These are phyloP conservation scores for Caenorhabditis japonica DNA, from an alignment of 2,888 invertebrate species.

Conservation along the genomic window DNA sequence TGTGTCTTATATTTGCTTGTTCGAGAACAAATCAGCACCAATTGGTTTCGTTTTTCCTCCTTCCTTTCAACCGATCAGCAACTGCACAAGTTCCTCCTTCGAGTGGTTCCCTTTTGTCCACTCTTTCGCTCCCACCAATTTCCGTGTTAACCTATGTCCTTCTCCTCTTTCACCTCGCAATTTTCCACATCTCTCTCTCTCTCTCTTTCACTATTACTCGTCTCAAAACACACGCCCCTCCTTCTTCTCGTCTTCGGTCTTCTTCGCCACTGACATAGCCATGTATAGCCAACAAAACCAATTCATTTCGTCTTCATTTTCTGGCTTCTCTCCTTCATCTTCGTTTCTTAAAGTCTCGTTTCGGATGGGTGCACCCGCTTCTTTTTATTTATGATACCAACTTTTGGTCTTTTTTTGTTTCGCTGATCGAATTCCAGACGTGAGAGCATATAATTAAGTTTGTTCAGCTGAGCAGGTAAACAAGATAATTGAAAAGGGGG, in stretches of 20 bases:
- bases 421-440: too few species aligned
- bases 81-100: constrained; percentile 8
- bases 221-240: too few species aligned
- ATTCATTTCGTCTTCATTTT: constrained; percentile 17
- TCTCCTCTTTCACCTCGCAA: neutral
- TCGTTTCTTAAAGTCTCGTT: neutral
- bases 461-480: too few species aligned
- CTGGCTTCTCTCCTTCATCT: too few species aligned
- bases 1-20: constrained; percentile 21
- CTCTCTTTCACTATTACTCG: constrained; percentile 3
- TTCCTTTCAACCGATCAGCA: constrained; percentile 10
- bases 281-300: too few species aligned
- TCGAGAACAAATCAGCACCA: constrained; percentile 43
- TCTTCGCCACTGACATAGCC: too few species aligned
- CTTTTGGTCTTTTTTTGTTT: constrained; percentile 1
- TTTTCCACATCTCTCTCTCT: neutral
- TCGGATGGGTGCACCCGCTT: neutral
- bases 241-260: too few species aligned
- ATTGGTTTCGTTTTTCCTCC: constrained; percentile 6
- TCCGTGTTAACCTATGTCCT: constrained; percentile 22
- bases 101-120: constrained; percentile 41
- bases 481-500: too few species aligned
- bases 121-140: constrained; percentile 41
- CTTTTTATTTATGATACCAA: neutral
- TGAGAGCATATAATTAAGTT: too few species aligned